A percentile compares a stretch with the other conserved stretches of the same genome.
phyloP scores from a whole-genome alignment of 2,113 vertebrate genomes.

The Tapirus terrestris region DNA sequence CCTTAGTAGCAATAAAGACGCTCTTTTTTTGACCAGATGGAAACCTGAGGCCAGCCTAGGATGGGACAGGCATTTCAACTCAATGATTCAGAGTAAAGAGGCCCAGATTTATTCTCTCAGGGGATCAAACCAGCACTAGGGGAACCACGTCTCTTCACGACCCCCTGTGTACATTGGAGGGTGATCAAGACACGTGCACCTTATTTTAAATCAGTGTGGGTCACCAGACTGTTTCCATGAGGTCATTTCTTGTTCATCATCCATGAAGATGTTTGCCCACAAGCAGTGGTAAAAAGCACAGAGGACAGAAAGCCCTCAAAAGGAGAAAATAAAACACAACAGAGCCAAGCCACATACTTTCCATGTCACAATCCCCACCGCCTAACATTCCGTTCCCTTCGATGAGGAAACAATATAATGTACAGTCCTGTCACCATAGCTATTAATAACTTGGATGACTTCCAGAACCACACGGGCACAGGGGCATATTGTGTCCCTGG shows the following conservation, averaged over 20 bases:
- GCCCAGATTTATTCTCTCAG: neutral
- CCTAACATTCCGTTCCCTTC: conserved; percentile 85
- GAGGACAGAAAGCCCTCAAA: conserved; percentile 78
- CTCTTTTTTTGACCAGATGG: neutral
- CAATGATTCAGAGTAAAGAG: neutral
- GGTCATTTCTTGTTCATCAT: neutral
- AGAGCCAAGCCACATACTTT: conserved; percentile 82
- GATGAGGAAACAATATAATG: conserved; percentile 85
- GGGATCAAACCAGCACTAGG: neutral
- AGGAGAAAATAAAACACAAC: conserved; percentile 78
- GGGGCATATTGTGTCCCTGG: conserved; percentile 79
- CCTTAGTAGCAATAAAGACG: neutral
- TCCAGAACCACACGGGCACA: conserved; percentile 80
- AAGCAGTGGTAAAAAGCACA: conserved; percentile 18
- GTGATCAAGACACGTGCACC: neutral
- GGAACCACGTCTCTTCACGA: rapidly evolving
- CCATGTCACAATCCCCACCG: conserved; percentile 83
- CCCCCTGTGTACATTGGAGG: neutral
- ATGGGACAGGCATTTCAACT: neutral
- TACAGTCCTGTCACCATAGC: conserved; percentile 82
- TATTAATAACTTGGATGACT: conserved; percentile 85
- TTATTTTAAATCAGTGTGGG: neutral
- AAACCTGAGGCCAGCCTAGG: neutral
- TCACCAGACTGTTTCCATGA: neutral
- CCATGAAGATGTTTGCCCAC: neutral